A percentile compares a stretch with the other conserved stretches of the same genome.
phyloP scores from a whole-genome alignment of 2,888 invertebrate species.

The Athrips mouffetella region DNA sequence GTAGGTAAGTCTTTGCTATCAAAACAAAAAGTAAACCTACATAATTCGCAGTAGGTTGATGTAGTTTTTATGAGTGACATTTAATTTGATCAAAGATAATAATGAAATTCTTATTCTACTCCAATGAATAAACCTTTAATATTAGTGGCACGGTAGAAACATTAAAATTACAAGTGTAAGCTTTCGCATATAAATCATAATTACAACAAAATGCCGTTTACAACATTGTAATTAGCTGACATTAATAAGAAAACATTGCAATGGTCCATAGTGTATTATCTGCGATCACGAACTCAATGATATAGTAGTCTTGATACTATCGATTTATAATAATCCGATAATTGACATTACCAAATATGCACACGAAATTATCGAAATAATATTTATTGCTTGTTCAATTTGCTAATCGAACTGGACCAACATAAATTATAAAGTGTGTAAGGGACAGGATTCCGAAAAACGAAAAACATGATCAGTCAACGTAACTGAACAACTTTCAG shows the following conservation, averaged over 20 bases:
- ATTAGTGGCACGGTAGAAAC: not conserved
- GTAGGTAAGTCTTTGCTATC: too few relatives aligned
- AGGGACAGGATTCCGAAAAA: too few relatives aligned
- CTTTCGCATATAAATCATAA: not conserved
- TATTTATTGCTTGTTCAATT: conserved; percentile 7
- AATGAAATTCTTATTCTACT: too few relatives aligned
- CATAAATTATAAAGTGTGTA: too few relatives aligned
- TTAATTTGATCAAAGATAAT: too few relatives aligned
- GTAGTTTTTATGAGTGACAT: too few relatives aligned
- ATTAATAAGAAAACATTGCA: not conserved
- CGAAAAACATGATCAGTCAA: too few relatives aligned
- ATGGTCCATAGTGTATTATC: conserved; percentile 5
- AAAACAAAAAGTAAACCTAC: too few relatives aligned
- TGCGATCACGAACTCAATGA: conserved; percentile 6
- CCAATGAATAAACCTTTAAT: too few relatives aligned
- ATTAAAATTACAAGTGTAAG: too few relatives aligned
- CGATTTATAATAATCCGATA: conserved; percentile 1
- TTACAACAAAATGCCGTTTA: not conserved
- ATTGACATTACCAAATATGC: conserved; percentile 9
- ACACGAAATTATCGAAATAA: not conserved
- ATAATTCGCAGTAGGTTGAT: too few relatives aligned
- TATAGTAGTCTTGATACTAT: conserved; percentile 3
- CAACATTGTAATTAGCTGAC: not conserved
- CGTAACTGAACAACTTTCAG: too few relatives aligned
- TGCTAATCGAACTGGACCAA: not conserved